These are phyloP conservation scores for Sterrhoptilus dennistouni DNA, from an alignment of 2,113 vertebrate genomes.

Conservation along the genomic window DNA sequence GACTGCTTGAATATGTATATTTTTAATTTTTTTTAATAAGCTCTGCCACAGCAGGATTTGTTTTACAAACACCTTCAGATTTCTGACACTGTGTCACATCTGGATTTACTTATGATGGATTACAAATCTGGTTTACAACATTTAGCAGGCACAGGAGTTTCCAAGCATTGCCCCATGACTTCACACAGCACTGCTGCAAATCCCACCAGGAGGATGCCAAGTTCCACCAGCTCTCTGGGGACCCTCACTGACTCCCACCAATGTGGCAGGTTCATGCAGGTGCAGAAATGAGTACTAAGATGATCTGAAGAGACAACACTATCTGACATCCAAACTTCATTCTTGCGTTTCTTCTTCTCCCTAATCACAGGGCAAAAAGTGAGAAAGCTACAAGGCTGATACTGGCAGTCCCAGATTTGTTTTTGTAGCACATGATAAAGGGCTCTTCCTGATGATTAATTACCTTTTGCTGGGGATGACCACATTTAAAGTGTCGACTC, in stretches of 20 bases:
- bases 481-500: slow-evolving; percentile 30
- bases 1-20: background rate
- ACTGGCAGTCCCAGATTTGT: background rate
- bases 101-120: slow-evolving; percentile 31
- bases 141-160: background rate
- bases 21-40: background rate
- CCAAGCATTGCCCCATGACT: background rate
- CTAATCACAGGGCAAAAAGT: background rate
- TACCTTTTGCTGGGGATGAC: slow-evolving; percentile 35
- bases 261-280: background rate
- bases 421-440: background rate
- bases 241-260: background rate
- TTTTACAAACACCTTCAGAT: slow-evolving; percentile 30
- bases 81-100: slow-evolving; percentile 18
- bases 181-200: background rate
- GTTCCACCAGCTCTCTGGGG: background rate
- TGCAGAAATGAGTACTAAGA: background rate
- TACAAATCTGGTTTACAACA: background rate
- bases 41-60: background rate
- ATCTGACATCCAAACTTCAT: background rate
- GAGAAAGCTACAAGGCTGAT: background rate
- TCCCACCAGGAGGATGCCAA: background rate
- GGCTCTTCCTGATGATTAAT: slow-evolving; percentile 16
- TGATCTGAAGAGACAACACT: background rate
- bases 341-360: background rate